Conservation (phyloP, 2,888 invertebrate species). For the Oscheius sp. region DNA sequence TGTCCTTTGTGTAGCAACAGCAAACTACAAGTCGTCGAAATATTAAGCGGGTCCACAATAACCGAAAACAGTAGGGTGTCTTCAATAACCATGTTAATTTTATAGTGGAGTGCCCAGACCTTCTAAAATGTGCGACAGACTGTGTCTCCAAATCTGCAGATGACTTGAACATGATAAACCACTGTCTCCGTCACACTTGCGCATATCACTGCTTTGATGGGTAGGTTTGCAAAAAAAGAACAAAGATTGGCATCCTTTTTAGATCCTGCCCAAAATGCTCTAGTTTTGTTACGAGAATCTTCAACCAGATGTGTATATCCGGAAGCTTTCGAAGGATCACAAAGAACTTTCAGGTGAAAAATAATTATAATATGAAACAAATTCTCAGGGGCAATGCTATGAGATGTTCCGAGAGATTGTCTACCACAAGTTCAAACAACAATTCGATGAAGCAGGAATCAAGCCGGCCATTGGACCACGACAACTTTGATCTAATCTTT, state of each 20-base stretch:
- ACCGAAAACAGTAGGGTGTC: slow-evolving; percentile 40
- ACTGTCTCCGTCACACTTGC: slow-evolving; percentile 60
- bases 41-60: slow-evolving; percentile 57
- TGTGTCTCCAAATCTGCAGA: slow-evolving; percentile 57
- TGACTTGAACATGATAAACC: slow-evolving; percentile 53
- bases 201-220: slow-evolving; percentile 68
- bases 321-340: slow-evolving; percentile 55
- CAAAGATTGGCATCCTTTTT: neutral
- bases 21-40: slow-evolving; percentile 63
- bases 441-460: slow-evolving; percentile 49
- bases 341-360: slow-evolving; percentile 2
- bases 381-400: slow-evolving; percentile 59
- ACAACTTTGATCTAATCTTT: slow-evolving; percentile 3
- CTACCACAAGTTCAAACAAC: slow-evolving; percentile 54
- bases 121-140: slow-evolving; percentile 62
- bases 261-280: slow-evolving; percentile 61
- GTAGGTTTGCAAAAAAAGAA: neutral
- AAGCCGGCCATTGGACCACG: slow-evolving; percentile 52
- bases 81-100: neutral
- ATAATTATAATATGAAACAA: neutral
- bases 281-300: slow-evolving; percentile 64
- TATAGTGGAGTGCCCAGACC: slow-evolving; percentile 58
- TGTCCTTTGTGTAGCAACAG: slow-evolving; percentile 61
- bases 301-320: slow-evolving; percentile 65
- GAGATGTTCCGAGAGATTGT: slow-evolving; percentile 66